phyloP scores from a whole-genome alignment of 2,888 invertebrate species.

The Hyles lineata region DNA sequence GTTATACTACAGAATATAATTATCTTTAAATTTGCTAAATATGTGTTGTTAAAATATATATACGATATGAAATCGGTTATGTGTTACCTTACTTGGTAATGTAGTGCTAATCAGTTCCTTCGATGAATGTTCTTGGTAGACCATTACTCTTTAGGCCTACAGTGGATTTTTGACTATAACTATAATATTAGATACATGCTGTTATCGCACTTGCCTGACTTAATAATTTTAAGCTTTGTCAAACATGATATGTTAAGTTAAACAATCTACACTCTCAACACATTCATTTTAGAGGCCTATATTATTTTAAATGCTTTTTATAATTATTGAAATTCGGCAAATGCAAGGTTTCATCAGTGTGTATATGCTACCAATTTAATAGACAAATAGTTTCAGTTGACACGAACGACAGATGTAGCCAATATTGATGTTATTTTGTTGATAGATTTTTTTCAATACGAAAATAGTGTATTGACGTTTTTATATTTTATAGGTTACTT shows the following conservation, averaged over 20 bases:
- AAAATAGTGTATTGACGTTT: constrained; percentile 22
- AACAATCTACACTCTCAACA: neutral
- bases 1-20: constrained; percentile 11
- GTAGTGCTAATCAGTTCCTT: neutral
- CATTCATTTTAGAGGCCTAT: neutral
- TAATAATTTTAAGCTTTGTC: neutral
- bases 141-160: constrained; percentile 16
- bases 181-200: constrained; percentile 2
- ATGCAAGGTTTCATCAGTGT: neutral
- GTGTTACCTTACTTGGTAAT: constrained; percentile 1
- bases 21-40: constrained; percentile 17
- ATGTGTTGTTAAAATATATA: constrained; percentile 15
- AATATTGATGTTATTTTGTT: constrained; percentile 26
- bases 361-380: neutral
- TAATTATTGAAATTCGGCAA: neutral
- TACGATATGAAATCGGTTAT: neutral
- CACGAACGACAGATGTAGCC: neutral
- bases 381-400: neutral
- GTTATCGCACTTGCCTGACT: constrained; percentile 11
- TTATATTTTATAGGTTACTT: constrained; percentile 3
- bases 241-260: neutral
- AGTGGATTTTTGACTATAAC: neutral
- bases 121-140: neutral
- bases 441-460: constrained; percentile 5
- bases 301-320: neutral